phyloP scores from a whole-genome alignment of 2,113 vertebrate species.

The Vicugna pacos region DNA sequence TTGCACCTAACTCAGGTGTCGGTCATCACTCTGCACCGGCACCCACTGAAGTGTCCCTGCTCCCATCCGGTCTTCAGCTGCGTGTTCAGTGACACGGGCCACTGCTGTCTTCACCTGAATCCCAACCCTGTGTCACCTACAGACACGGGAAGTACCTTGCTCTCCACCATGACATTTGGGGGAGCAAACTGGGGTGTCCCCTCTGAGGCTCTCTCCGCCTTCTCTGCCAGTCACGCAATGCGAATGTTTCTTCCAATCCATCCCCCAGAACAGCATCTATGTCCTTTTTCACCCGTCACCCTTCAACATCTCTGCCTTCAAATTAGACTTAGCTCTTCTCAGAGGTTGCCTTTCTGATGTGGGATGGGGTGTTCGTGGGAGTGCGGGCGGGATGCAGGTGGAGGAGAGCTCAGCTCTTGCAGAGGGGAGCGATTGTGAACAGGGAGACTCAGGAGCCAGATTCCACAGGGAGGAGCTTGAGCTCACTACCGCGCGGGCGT shows the following conservation, averaged over 20 bases:
- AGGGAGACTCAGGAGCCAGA: neutral
- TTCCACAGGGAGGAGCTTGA: neutral
- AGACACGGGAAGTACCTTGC: neutral
- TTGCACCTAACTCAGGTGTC: neutral
- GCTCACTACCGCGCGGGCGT: neutral
- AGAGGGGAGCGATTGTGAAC: neutral
- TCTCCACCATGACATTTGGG: neutral
- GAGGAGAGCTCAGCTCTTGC: neutral
- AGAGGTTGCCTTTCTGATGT: neutral
- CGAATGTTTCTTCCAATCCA: neutral
- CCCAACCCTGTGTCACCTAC: neutral
- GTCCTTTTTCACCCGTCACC: neutral
- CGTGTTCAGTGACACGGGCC: neutral
- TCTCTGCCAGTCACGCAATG: neutral
- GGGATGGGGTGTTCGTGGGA: neutral
- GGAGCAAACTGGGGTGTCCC: accelerated
- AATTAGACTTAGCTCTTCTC: neutral
- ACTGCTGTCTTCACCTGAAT: neutral
- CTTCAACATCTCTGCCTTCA: neutral
- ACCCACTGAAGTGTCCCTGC: neutral
- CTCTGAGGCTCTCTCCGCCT: neutral
- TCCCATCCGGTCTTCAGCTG: neutral
- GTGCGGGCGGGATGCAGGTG: accelerated
- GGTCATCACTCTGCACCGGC: neutral
- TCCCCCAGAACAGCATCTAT: neutral